phyloP scores from a whole-genome alignment of 2,888 invertebrate genomes.

The Amaurobius ferox region DNA sequence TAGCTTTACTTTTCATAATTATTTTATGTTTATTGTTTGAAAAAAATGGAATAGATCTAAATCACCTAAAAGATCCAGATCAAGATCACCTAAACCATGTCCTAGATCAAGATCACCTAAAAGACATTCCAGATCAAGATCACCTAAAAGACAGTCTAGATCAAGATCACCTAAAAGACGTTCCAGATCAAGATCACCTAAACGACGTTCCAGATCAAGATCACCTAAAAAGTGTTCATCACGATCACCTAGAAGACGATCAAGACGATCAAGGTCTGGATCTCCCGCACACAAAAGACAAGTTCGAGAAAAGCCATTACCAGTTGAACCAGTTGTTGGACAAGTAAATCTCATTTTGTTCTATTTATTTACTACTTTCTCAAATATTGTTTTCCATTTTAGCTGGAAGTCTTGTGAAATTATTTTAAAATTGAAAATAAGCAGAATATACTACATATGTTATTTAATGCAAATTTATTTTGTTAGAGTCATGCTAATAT shows the following conservation, averaged over 20 bases:
- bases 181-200: too few relatives aligned
- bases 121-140: too few relatives aligned
- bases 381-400: background rate
- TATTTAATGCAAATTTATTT: too few relatives aligned
- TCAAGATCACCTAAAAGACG: too few relatives aligned
- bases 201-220: too few relatives aligned
- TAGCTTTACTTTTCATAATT: background rate
- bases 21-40: constrained; percentile 17
- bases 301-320: constrained; percentile 75
- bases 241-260: background rate
- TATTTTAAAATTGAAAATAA: too few relatives aligned
- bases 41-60: constrained; percentile 33
- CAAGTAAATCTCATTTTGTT: constrained; percentile 75
- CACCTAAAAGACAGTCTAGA: background rate
- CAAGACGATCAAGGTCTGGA: background rate
- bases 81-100: too few relatives aligned
- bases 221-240: background rate
- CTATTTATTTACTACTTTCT: background rate
- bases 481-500: too few relatives aligned
- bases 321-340: constrained; percentile 80
- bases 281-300: constrained; percentile 66
- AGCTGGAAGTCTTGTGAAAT: too few relatives aligned
- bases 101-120: too few relatives aligned
- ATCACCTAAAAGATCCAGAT: constrained; percentile 11
- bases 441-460: too few relatives aligned